Base-by-base conservation (phyloP, 1,140 invertebrate genomes). In the Diachasma alloeum region DNA sequence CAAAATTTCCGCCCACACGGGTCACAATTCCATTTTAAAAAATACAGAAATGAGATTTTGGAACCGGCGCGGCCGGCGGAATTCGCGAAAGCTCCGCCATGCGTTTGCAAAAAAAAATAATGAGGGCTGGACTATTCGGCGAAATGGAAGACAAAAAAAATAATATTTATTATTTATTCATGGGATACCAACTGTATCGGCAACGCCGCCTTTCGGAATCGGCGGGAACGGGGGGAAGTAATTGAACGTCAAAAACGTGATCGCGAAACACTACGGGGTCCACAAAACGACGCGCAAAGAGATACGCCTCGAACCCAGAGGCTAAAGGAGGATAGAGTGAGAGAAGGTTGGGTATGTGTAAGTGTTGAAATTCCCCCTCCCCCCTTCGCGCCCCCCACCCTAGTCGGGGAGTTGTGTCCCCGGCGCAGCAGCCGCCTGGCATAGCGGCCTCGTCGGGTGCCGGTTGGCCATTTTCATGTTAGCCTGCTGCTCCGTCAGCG, bases 271-370 rank as follows among this genome's bases (percentile, higher is more conserved):
- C 87, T 92, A 91, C 92, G 92, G 93, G 92, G 92, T 93, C 92
- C 91, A 93, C 92, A 93, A 91, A 92, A 92, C 91, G 92, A 93
- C 93, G 93, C 93, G 93, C 93, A 93, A 91, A 93, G 92, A 93
- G 92, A 91, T 91, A 88, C 84, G 84, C 66, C 87, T 88, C 89
- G 85, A 89, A 89, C 88, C 88, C 87, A 89, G 85, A 83, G 56
- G 56, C 56, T n/a, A 76, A 36, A 68, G 19, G 24, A 44, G 67
- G 68, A 75, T 75, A 9, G 69, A 37, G 24, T 26, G 69, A 77
- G 36, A 74, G 48, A 79, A 36, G 46, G 46, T 42, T 11, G 9
- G 39, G 39, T 42, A 63, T 26, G 24, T 63, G 15, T 26, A 26
- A 37, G 26, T 68, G 13, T 68, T 68, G 15, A 31, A 31, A 31